phyloP scores from a whole-genome alignment of 2,888 invertebrate genomes.

The Patella depressa region DNA sequence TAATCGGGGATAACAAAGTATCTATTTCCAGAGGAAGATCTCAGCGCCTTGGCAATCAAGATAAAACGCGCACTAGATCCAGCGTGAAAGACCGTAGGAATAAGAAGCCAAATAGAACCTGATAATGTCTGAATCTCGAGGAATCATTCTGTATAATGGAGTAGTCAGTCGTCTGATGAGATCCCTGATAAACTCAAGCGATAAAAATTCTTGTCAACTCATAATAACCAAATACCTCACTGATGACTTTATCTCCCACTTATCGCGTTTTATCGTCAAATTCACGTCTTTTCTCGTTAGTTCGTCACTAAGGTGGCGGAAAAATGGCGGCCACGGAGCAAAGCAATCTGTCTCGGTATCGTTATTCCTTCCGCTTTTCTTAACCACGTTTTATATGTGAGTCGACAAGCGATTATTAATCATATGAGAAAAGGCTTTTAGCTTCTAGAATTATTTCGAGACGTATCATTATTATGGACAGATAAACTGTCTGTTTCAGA shows the following conservation, averaged over 20 bases:
- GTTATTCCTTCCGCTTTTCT: neutral
- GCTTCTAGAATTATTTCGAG: neutral
- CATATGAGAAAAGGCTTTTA: conserved; percentile 5
- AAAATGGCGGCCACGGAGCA: conserved; percentile 10
- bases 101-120: too few species aligned
- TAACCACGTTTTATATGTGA: neutral
- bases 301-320: conserved; percentile 7
- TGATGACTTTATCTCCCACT: conserved; percentile 2
- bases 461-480: neutral
- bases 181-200: neutral
- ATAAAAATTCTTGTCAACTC: conserved; percentile 4
- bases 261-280: conserved; percentile 7
- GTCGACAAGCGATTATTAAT: conserved; percentile 9
- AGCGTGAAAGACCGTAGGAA: too few species aligned
- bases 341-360: conserved; percentile 4
- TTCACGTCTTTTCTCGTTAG: conserved; percentile 12
- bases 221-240: conserved; percentile 5
- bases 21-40: too few species aligned
- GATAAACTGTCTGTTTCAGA: neutral
- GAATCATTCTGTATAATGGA: too few species aligned
- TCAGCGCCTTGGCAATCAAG: too few species aligned
- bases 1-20: too few species aligned
- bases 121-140: too few species aligned
- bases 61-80: too few species aligned
- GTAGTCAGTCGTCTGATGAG: neutral